Evolutionary conservation across 2,888 invertebrate species (phyloP), one percentile per base, ranked within the genome.

Genomic region (Xestobium rufovillosum): DNA sequence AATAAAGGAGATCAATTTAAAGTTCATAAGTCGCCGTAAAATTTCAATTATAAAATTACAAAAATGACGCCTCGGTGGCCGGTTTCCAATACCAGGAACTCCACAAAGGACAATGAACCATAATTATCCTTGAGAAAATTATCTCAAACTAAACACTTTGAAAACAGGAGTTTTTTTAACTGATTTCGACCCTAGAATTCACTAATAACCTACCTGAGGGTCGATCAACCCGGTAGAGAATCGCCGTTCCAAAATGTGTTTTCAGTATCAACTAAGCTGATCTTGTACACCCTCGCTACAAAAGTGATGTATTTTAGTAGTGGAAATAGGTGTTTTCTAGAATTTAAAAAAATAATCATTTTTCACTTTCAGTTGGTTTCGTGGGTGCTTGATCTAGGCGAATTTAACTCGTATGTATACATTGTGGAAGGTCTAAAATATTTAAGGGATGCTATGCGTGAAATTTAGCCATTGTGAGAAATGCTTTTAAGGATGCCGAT

Each of bases 401-500:
- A 26, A 14, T 28, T 30, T 29, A 31, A 26, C 26, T 13, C 36
- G 11, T 19, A 31, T 31, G 31, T 31, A 31, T 32, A 32, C 27
- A 23, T 8, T 11, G 10, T 11, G 27, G 12, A 27, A 27, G 10
- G 27, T 27, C 12, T n/a, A 27, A 12, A 12, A n/a, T 27, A 4
- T 10, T 27, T 27, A 8, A n/a, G 27, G 4, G 10, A 4, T n/a
- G n/a, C 11, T n/a, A 14, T 31, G 52, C 54, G 52, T 54, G 52
- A 54, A 54, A 54, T 54, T 49, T 42, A n/a, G 45, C 43, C 49
- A 50, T 55, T 55, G 55, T 55, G 49, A 46, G 52, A 46, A 44
- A 43, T 33, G 48, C 47, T 47, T 53, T 53, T 53, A n/a, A 55
- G 53, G 55, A 45, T 42, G 51, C 53, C 52, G 53, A 52, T 51